Evolutionary conservation across 2,797 vertebrate species (phyloP), one percentile per base, ranked within the genome.

Genomic region (Oceanodroma leucorhoa): DNA sequence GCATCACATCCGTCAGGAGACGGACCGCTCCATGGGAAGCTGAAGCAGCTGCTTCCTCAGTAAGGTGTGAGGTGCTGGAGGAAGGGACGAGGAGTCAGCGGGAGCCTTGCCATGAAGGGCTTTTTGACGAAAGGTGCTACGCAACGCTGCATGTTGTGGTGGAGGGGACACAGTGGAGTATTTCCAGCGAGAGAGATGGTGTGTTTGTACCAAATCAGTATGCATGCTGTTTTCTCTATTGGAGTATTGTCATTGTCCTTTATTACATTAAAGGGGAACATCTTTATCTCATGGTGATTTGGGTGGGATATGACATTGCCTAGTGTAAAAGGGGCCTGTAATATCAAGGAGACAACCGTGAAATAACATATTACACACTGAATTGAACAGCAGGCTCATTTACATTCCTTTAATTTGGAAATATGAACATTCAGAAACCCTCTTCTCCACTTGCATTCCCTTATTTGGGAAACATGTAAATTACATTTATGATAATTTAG

Each of bases 301-400:
- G 89, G 83, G 93, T 89, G 93, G 89, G 85, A 84, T 84, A 76
- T 94, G 87, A 90, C 84, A 91, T 87, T 83, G 80, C 87, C 22
- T 95, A 90, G 71, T 77, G 92, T 83, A 90, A 95, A 83, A 94
- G 60, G 80, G 73, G 45, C 73, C 86, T 94, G 79, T 83, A 96
- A 95, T 95, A 96, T 96, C 86, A 92, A 94, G 86, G 94, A 96
- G 96, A 96, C 96, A 97, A 92, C 96, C 93, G 40, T 96, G 92
- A 97, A 97, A 96, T 95, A 95, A 86, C 84, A 69, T 57, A 87
- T 97, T 96, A 96, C 95, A 95, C 92, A 94, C 93, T 81, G 72
- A 96, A 96, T 84, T 93, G 93, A 97, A 96, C 96, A 96, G 95
- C 86, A 95, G 94, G 89, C 71, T 97, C 95, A 96, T 96, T 96